These are phyloP conservation scores for Atractosteus spatula DNA, from an alignment of 2,113 vertebrate genomes.

Conservation along the genomic window DNA sequence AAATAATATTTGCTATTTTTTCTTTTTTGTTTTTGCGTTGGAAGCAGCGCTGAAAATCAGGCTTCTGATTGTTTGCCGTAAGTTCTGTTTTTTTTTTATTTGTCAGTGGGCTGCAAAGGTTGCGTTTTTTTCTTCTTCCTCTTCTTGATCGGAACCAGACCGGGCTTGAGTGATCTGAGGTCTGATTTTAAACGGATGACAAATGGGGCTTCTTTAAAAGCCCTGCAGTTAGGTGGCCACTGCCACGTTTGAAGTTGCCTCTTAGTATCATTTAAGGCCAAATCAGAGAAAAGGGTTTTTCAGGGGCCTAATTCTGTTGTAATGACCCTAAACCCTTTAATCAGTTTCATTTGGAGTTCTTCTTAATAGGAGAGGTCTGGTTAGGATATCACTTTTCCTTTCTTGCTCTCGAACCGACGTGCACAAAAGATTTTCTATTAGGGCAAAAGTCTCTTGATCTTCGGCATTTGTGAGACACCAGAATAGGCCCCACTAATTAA, in stretches of 20 bases:
- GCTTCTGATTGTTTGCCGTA: conserved; percentile 25
- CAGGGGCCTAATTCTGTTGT: conserved; percentile 34
- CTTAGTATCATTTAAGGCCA: neutral
- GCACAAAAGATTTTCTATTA: neutral
- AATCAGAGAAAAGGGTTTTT: neutral
- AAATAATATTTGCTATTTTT: conserved; percentile 27
- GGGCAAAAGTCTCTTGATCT: too few species aligned
- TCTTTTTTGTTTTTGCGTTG: neutral
- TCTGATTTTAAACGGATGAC: neutral
- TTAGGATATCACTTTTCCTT: neutral
- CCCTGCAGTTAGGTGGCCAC: neutral
- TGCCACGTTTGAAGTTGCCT: neutral
- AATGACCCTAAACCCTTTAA: conserved; percentile 67
- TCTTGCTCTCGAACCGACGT: neutral
- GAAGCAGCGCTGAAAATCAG: neutral
- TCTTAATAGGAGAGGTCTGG: too few species aligned
- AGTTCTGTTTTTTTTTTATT: conserved; percentile 15
- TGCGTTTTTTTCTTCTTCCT: too few species aligned
- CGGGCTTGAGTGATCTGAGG: neutral
- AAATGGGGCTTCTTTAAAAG: neutral
- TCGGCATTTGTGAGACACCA: too few species aligned
- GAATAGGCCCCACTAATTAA: too few species aligned
- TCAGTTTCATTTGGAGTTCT: conserved; percentile 48
- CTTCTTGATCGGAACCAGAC: neutral
- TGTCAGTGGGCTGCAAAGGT: too few species aligned